Base-by-base conservation (phyloP, 2,113 vertebrate genomes). In the Turdus rufiventris region DNA sequence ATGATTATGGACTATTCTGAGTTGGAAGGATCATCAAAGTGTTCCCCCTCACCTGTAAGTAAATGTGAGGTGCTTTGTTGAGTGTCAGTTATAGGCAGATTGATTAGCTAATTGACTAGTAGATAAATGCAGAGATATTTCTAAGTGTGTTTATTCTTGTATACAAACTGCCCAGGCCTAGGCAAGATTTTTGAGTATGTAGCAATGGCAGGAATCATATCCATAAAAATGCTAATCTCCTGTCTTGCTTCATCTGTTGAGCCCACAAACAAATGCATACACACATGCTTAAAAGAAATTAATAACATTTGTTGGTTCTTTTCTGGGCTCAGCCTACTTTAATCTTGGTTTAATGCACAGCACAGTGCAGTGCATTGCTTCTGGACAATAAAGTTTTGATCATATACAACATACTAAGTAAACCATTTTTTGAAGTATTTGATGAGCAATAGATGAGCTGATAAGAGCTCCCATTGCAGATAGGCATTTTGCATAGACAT, bases 161-260 rank as follows among this genome's bases (percentile, higher is more conserved):
- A 95, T 96, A 94, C 73, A 96, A 75, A 96, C 68, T 91, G 53
- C 70, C 85, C 43, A n/a, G 88, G 85, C 94, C 89, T 51, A 77
- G 42, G 78, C 91, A 79, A 94, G 95, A 51, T 95, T 87, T 88
- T 83, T 1, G 0, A 67, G 79, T 94, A 43, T 93, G 94, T 92
- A 80, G 96, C 88, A 96, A 96, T 38, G 83, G 62, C 74, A 93
- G 84, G 73, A 94, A 96, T 87, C 80, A 92, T 86, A 87, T 56
- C 91, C 58, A 95, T 93, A 85, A 91, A 89, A 96, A 92, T 88
- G 62, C 73, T 91, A 75, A 86, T 93, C 61, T 92, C 50, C 76
- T 95, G 65, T 77, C 68, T 85, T 91, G 92, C 74, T 94, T 88
- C 65, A 79, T 96, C 84, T 60, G 36, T 61, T 79, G 68, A 85